phyloP scores from a whole-genome alignment of 1,140 invertebrate genomes.

The Drosophila nigromelanica region DNA sequence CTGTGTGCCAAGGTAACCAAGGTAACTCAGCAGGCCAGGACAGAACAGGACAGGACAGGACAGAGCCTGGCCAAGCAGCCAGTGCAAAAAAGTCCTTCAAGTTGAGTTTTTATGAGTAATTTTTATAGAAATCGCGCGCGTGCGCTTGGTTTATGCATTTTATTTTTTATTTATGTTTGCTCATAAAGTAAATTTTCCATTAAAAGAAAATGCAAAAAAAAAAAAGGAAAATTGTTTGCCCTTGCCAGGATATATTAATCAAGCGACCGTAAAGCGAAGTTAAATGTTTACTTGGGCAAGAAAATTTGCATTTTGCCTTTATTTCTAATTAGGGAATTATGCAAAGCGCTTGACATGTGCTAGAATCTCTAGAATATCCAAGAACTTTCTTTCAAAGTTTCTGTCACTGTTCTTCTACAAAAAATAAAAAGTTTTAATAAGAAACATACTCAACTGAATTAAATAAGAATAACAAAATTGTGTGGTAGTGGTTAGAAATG shows the following conservation, averaged over 20 bases:
- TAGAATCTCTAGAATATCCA: background rate
- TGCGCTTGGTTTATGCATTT: slow-evolving; percentile 64
- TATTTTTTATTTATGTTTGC: slow-evolving; percentile 67
- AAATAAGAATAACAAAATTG: no score
- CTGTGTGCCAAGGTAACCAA: slow-evolving; percentile 6
- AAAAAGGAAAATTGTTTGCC: slow-evolving; percentile 26
- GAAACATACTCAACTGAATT: background rate
- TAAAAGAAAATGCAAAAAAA: slow-evolving; percentile 51
- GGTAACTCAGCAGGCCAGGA: background rate
- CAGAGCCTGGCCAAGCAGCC: background rate
- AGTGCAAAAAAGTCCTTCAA: slow-evolving; percentile 32
- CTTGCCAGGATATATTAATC: slow-evolving; percentile 59
- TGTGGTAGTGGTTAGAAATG: no score
- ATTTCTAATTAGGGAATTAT: slow-evolving; percentile 70
- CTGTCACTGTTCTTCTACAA: background rate
- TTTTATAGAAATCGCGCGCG: slow-evolving; percentile 50
- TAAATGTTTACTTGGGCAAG: slow-evolving; percentile 47
- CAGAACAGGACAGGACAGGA: no score
- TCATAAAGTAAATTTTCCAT: slow-evolving; percentile 79
- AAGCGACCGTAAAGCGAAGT: slow-evolving; percentile 66
- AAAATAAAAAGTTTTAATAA: background rate
- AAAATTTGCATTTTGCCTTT: slow-evolving; percentile 59
- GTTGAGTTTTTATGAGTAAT: slow-evolving; percentile 66
- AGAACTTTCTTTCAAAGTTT: background rate
- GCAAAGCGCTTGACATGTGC: slow-evolving; percentile 24